Base-by-base conservation (phyloP, 2,113 vertebrate species). In the Stictonetta naevosa region DNA sequence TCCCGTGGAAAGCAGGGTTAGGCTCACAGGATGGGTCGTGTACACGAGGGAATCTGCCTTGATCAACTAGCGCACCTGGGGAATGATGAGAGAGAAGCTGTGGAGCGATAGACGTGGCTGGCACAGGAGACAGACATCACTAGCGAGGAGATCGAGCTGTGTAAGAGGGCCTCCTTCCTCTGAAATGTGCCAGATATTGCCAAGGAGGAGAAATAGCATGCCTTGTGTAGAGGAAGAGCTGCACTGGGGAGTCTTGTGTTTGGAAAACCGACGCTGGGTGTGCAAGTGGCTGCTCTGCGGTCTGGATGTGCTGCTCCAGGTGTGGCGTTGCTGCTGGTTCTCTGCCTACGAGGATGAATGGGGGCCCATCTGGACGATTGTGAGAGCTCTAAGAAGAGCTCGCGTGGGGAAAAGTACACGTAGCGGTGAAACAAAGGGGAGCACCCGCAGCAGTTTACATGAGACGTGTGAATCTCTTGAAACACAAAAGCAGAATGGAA, bases 51-150 rank as follows among this genome's bases (percentile, higher is more conserved):
- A 12, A 15, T 44, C 28, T 44, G 60, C 52, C 11, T 28, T 23
- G 2, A 5, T 50, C 31, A 6, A 3, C 17, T 6, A 10, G 7
- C 2, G 5, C 0, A 0, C 40, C 28, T 1, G 8, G 31, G 44
- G 11, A 56, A 25, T 8, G 50, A 26, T 11, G 58, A 1, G 2
- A 29, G 46, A 42, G 56, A 33, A 42, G 26, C 68, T 59, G 68
- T 2, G 8, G 36, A 16, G 21, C 0, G 20, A 13, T 11, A 42
- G 21, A 64, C 13, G 20, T 4, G 28, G 72, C 42, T 83, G 58
- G 52, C 12, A 28, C 59, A 33, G 72, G 69, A 86, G 71, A 20
- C 4, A 3, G 19, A 29, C 2, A 0, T 0, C 2, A 16, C 42
- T 31, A 42, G 64, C 3, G 0, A 38, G 34, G 28, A 2, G 33